Percentiles rank a stretch among this genome's conserved stretches.
Evolutionary conservation across 1,140 invertebrate genomes (phyloP).

Genomic region (Saccostrea cuccullata): DNA sequence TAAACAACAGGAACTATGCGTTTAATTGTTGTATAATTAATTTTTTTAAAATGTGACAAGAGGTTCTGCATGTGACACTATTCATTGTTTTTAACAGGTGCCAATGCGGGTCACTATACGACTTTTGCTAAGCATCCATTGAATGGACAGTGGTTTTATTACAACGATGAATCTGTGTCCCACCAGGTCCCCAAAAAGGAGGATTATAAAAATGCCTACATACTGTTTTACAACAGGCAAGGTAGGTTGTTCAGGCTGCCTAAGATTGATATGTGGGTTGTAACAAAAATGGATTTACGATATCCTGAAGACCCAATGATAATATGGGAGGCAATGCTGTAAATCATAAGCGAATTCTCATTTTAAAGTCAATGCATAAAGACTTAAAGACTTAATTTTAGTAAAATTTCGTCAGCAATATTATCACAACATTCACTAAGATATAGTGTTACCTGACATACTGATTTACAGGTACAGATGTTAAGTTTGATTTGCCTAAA

Average conservation of each 20-base stretch:
- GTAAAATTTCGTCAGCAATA: too few species aligned
- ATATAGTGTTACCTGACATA: background rate
- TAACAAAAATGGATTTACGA: too few species aligned
- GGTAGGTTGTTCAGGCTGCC: slow-evolving; percentile 53
- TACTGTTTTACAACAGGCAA: slow-evolving; percentile 85
- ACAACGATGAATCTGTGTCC: slow-evolving; percentile 86
- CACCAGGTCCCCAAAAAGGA: slow-evolving; percentile 83
- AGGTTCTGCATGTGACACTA: background rate
- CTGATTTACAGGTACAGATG: slow-evolving; percentile 22
- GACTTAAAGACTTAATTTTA: too few species aligned
- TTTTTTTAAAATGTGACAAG: background rate
- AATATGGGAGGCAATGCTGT: too few species aligned
- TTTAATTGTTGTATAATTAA: background rate
- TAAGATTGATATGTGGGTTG: too few species aligned
- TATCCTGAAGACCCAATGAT: too few species aligned
- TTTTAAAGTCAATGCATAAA: too few species aligned
- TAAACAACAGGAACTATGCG: too few species aligned
- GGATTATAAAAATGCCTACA: slow-evolving; percentile 85
- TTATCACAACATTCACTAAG: background rate
- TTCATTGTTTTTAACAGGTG: slow-evolving; percentile 69
- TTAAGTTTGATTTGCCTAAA: slow-evolving; percentile 28
- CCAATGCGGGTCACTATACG: slow-evolving; percentile 86
- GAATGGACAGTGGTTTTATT: slow-evolving; percentile 88
- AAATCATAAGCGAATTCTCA: too few species aligned
- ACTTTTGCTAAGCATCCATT: slow-evolving; percentile 86